Evolutionary conservation across 2,888 invertebrate species (phyloP), one percentile per base, ranked within the genome.

Genomic region (Lathronympha strigana): DNA sequence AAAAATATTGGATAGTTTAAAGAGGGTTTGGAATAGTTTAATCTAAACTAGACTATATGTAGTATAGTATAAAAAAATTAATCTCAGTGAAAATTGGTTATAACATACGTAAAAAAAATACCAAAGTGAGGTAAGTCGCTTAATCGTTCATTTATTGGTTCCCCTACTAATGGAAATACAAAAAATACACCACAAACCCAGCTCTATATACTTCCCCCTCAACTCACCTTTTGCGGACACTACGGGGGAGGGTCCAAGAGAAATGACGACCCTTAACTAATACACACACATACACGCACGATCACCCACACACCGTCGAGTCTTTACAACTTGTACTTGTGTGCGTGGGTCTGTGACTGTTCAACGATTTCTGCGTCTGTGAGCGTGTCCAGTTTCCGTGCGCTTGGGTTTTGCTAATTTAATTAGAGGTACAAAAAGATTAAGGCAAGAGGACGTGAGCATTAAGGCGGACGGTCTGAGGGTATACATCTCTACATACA

Each of bases 241-340:
- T 91, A 88, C 87, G 88, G 90, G 86, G 92, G 92, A 89, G 91
- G 91, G 92, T 92, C 92, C 92, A 92, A 89, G 91, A 92, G 92
- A 92, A 91, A 92, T 92, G 92, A 92, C 92, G 92, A 90, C 92
- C 92, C 92, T 92, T 92, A 92, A 92, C 92, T 92, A 92, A 90
- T 87, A 89, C 91, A 90, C 91, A 91, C 90, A 90, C 88, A 86
- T 82, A 82, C 75, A 85, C 80, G 72, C 70, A 86, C 82, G 76
- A 81, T 80, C 78, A 85, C 84, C 40, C 84, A 85, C 82, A 85
- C 85, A 73, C 36, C 54, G 68, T 49, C 73, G 70, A 58, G 63
- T 74, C 79, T 71, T 74, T 70, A 72, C 72, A 69, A 72, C 69
- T 73, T 40, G 69, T 19, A 25, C 58, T 13, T 63, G 77, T 77